Conservation (phyloP, 2,797 vertebrate genomes). For the Crocidura indochinensis region DNA sequence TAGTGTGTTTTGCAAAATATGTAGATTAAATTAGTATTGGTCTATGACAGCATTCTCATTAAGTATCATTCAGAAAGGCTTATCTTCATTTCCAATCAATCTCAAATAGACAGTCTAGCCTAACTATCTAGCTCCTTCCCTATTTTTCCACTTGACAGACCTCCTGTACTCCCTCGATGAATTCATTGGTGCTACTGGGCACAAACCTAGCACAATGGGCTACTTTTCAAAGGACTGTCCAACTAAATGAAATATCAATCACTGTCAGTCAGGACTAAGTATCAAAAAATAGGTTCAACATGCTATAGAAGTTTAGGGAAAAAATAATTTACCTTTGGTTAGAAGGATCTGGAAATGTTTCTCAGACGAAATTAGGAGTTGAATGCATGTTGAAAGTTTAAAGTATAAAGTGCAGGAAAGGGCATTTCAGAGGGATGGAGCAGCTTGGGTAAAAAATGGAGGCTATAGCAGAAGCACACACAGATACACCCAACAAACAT, state of each 20-base stretch:
- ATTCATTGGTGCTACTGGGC: neutral
- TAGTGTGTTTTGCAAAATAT: neutral
- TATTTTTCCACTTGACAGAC: too few relatives aligned
- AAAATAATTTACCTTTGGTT: conserved; percentile 6
- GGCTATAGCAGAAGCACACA: neutral
- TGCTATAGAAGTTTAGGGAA: neutral
- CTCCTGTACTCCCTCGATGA: too few relatives aligned
- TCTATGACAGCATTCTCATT: conserved; percentile 3
- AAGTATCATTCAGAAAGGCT: neutral
- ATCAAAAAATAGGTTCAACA: neutral
- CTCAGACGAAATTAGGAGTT: conserved; percentile 1
- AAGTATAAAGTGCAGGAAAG: conserved; percentile 2
- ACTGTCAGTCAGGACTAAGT: conserved; percentile 31
- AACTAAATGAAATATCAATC: conserved; percentile 29
- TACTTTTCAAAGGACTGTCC: neutral
- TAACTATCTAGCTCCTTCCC: neutral
- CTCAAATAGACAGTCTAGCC: conserved; percentile 38
- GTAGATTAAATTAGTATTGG: conserved; percentile 10
- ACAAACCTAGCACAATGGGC: neutral
- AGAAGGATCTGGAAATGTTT: conserved; percentile 3
- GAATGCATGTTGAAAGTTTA: neutral
- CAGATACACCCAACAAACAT: too few relatives aligned
- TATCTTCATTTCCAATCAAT: conserved; percentile 58
- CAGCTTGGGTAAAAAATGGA: neutral
- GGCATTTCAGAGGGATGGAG: conserved; percentile 22